Percentiles rank a stretch among this genome's conserved stretches.
Conservation (phyloP, 1,140 invertebrate species). For the Pararge aegeria region DNA sequence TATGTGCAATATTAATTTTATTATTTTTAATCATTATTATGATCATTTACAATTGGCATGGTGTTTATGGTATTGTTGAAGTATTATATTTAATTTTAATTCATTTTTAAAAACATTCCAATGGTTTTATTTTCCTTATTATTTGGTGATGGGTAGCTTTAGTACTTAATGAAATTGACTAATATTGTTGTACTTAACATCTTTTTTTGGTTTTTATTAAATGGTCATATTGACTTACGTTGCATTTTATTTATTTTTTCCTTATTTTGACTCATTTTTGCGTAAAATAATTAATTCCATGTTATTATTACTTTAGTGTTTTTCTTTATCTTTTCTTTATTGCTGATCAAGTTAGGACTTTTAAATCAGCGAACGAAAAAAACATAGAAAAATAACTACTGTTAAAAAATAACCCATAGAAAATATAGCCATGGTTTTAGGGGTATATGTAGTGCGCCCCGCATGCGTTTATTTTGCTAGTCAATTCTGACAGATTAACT, state of each 20-base stretch:
- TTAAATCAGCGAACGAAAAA: too few species aligned
- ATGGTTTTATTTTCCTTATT: slow-evolving; percentile 16
- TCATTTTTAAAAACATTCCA: slow-evolving; percentile 25
- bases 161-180: slow-evolving; percentile 54
- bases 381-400: too few species aligned
- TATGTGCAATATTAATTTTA: slow-evolving; percentile 40
- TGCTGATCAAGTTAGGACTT: too few species aligned
- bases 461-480: too few species aligned
- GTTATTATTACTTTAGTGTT: too few species aligned
- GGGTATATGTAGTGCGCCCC: too few species aligned
- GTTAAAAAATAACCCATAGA: too few species aligned
- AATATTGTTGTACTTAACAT: slow-evolving; percentile 55
- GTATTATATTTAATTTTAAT: background rate
- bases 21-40: background rate
- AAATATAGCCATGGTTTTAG: too few species aligned
- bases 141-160: slow-evolving; percentile 55
- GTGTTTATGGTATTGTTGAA: background rate
- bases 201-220: slow-evolving; percentile 73
- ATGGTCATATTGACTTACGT: slow-evolving; percentile 65
- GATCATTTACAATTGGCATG: background rate
- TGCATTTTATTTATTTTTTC: slow-evolving; percentile 52
- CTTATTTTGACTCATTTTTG: slow-evolving; percentile 9
- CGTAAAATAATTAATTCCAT: too few species aligned
- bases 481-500: too few species aligned
- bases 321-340: too few species aligned